Base-by-base conservation (phyloP, 2,888 invertebrate genomes). In the Chrysina gloriosa region DNA sequence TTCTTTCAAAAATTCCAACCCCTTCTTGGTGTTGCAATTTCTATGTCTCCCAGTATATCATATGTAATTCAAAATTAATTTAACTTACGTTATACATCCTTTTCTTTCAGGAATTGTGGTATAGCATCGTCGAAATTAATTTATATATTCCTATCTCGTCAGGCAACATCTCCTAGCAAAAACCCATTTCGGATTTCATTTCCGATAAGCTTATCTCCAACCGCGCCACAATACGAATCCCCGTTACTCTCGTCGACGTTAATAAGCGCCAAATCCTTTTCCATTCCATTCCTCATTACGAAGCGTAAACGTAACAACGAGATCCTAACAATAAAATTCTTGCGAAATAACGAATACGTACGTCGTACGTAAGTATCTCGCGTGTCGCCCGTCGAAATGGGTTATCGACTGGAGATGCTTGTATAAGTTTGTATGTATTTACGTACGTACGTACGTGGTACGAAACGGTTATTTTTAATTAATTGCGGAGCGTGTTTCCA, bases 391-490 rank as follows among this genome's bases (percentile, higher is more conserved):
- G 23, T 39, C 11, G 27, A 23, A 42, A 39, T 14, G 39, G 39
- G 23, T 58, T 58, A 25, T 25, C 25, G 25, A 58, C 25, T 16
- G 39, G 39, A 58, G 25, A n/a, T n/a, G n/a, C n/a, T n/a, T n/a
- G n/a, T n/a, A n/a, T n/a, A n/a, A n/a, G n/a, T n/a, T n/a, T n/a
- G n/a, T n/a, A n/a, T n/a, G n/a, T n/a, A n/a, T n/a, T n/a, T n/a
- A n/a, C n/a, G n/a, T n/a, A n/a, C n/a, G n/a, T n/a, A n/a, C n/a
- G n/a, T n/a, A n/a, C n/a, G n/a, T n/a, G n/a, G n/a, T n/a, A n/a
- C n/a, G n/a, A 58, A 52, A 52, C 58, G 58, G 25, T 42, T 58
- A 58, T 39, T 58, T 58, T 39, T 58, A 58, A 58, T 58, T 58
- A 58, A 58, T 58, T 58, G 42, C 39, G 9, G 42, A 58, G 34